Percentiles rank a stretch among this genome's conserved stretches.
These are phyloP conservation scores for Alosa alosa DNA, from an alignment of 2,113 vertebrate genomes.

Conservation along the genomic window DNA sequence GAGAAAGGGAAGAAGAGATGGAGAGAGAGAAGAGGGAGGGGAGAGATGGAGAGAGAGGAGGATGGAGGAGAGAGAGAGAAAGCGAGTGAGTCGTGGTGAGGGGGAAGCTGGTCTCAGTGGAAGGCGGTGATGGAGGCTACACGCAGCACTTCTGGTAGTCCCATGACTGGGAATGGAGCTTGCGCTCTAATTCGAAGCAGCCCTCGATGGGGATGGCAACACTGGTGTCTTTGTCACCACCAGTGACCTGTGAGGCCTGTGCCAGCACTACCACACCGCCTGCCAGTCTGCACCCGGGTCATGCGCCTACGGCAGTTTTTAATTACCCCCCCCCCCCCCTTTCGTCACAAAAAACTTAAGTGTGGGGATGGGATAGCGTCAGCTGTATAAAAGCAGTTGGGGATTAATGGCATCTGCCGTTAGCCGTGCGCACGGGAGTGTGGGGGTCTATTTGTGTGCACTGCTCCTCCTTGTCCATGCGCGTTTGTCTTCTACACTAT, in stretches of 20 bases:
- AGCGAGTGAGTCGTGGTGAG: not conserved
- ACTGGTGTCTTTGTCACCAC: slow-evolving; percentile 65
- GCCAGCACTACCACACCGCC: not conserved
- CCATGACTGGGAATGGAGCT: slow-evolving; percentile 66
- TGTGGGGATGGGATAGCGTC: not conserved
- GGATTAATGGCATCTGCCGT: not conserved
- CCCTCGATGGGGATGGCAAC: slow-evolving; percentile 56
- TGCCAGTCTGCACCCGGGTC: not conserved
- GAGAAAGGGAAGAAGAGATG: not conserved
- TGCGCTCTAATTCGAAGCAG: slow-evolving; percentile 67
- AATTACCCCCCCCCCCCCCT: not conserved
- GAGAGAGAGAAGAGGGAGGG: not conserved
- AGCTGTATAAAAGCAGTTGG: not conserved
- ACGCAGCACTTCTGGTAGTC: slow-evolving; percentile 64
- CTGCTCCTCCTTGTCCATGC: not conserved
- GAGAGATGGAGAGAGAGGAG: slow-evolving; percentile 6
- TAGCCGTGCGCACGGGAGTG: not conserved
- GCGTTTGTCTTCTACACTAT: not conserved
- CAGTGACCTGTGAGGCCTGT: slow-evolving; percentile 50
- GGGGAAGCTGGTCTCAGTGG: slow-evolving; percentile 48
- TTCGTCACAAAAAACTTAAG: not conserved
- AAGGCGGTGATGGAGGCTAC: slow-evolving; percentile 53
- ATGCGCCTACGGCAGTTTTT: not conserved
- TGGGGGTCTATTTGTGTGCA: not conserved
- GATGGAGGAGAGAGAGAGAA: slow-evolving; percentile 13